A percentile compares a stretch with the other conserved stretches of the same genome.
These are phyloP conservation scores for Drosophila paranaensis DNA, from an alignment of 2,888 invertebrate species.

Conservation along the genomic window DNA sequence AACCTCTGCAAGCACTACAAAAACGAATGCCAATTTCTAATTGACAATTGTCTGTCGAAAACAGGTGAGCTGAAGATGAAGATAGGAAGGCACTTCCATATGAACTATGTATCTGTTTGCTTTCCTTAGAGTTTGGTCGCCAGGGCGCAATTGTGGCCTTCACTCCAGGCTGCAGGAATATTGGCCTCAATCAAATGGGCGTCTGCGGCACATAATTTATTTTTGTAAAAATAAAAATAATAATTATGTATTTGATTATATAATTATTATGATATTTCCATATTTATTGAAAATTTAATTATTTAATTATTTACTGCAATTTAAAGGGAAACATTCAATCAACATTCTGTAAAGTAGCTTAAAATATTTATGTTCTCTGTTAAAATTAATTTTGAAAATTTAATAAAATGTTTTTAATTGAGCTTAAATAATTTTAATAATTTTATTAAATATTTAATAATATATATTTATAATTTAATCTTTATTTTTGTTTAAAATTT, in stretches of 20 bases:
- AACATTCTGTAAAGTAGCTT: neutral
- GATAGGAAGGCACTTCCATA: neutral
- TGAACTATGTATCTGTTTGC: neutral
- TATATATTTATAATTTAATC: neutral
- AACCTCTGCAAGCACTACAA: slow-evolving; percentile 47
- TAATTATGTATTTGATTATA: neutral
- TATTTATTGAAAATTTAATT: neutral
- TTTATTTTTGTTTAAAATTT: neutral
- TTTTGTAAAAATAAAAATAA: neutral
- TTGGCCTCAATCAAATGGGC: neutral
- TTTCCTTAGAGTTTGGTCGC: slow-evolving; percentile 26
- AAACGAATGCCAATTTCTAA: slow-evolving; percentile 47
- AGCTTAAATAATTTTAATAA: neutral
- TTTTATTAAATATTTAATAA: neutral
- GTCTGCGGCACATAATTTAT: neutral
- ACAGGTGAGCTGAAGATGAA: slow-evolving; percentile 32
- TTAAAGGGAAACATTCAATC: neutral
- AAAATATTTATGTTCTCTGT: neutral
- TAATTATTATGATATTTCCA: neutral
- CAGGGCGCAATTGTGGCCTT: neutral
- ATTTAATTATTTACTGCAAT: neutral
- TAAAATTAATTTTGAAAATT: neutral
- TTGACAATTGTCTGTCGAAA: slow-evolving; percentile 46
- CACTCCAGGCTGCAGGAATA: neutral
- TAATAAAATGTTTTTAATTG: neutral